Base-by-base conservation (phyloP, 2,113 vertebrate species). In the Excalfactoria chinensis region DNA sequence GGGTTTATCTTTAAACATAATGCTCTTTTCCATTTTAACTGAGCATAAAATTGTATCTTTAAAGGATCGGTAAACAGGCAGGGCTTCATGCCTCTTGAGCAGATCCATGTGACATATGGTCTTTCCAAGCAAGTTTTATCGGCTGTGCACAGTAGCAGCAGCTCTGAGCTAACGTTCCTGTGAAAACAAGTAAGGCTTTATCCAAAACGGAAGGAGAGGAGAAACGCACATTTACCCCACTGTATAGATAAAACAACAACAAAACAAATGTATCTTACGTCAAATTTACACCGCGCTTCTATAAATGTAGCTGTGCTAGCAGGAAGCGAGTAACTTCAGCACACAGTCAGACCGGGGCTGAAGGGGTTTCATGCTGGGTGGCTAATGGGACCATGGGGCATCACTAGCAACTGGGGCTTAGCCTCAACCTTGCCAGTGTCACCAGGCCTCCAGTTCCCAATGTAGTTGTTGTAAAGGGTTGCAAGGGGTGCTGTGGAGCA, bases 21-120 rank as follows among this genome's bases (percentile, higher is more conserved):
- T 96, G 94, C 89, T 96, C 93, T 98, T 97, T 98, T 97, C 93
- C 94, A 94, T 97, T 96, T 97, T 97, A 97, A 97, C 95, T 96
- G 96, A 97, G 94, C 95, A 97, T 97, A 97, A 97, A 97, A 97
- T 96, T 90, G 25, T 96, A 96, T 97, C 95, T 97, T 95, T 95
- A 95, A 96, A 97, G 89, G 89, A 97, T 97, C 67, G 69, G 64
- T 18, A 81, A 74, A 92, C 77, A 95, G 95, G 74, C 62, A 25
- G 83, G 80, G 71, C 92, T 96, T 90, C 84, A 64, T 93, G 92
- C 90, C 90, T 97, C 95, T 97, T 95, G 95, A 97, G 86, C 79
- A 94, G 92, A 93, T 98, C 90, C 84, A 49, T 97, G 93, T 97
- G 97, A 97, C 97, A 97, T 97, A 97, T 96, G 97, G 97, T 95